Evolutionary conservation across 2,797 vertebrate genomes (phyloP).

Genomic region (Sparus aurata): DNA sequence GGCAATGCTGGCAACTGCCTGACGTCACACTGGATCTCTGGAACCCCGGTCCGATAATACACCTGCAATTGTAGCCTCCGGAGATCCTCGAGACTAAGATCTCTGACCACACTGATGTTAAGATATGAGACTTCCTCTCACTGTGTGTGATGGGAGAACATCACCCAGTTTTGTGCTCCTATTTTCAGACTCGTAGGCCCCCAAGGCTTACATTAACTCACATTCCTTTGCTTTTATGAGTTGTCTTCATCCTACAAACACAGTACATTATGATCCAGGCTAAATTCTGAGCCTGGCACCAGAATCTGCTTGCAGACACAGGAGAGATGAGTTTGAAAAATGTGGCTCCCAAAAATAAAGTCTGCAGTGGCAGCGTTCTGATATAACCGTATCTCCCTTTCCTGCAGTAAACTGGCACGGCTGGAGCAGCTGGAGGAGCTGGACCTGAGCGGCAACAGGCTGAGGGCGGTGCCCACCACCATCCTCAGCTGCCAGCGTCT

Average conservation of each 20-base stretch:
- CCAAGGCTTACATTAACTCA: background rate
- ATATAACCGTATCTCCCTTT: background rate
- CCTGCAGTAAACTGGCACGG: constrained; percentile 95
- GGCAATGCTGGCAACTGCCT: no score
- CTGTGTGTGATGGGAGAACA: background rate
- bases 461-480: constrained; percentile 95
- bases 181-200: background rate
- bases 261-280: background rate
- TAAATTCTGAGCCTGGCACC: background rate
- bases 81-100: background rate
- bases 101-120: background rate
- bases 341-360: constrained; percentile 10
- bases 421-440: constrained; percentile 97
- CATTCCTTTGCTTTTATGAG: constrained; percentile 3
- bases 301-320: constrained; percentile 2
- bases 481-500: constrained; percentile 93
- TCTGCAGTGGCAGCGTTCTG: background rate
- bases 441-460: constrained; percentile 95
- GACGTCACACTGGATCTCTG: no score
- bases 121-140: background rate
- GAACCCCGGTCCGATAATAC: no score
- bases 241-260: background rate
- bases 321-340: constrained; percentile 25
- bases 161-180: background rate
- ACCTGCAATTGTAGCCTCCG: background rate